Percentiles rank a stretch among this genome's conserved stretches.
Conservation (phyloP, 1,140 invertebrate species). For the Bombus huntii region DNA sequence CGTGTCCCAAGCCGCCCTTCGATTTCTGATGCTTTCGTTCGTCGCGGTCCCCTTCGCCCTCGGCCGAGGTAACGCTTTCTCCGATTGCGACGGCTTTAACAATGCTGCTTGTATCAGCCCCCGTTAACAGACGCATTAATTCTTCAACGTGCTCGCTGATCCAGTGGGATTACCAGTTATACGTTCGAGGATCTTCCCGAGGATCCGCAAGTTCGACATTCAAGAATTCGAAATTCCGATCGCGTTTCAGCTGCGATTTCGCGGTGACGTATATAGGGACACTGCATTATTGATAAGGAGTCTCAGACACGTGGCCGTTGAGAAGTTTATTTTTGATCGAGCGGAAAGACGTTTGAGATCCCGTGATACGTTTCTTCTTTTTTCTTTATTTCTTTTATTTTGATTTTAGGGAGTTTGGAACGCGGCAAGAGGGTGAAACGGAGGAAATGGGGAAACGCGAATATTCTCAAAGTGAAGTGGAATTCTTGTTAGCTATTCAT, state of each 20-base stretch:
- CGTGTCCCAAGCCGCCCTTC: constrained; percentile 10
- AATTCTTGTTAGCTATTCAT: neutral
- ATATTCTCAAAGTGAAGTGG: neutral
- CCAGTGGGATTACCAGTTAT: neutral
- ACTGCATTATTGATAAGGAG: too few species aligned
- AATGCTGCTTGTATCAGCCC: neutral
- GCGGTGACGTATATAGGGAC: neutral
- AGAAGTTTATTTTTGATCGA: too few species aligned
- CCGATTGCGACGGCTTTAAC: neutral
- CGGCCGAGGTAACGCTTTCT: neutral
- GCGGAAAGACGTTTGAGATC: too few species aligned
- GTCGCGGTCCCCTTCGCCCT: neutral
- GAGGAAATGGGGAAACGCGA: neutral
- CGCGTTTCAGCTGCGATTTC: neutral
- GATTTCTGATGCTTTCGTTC: constrained; percentile 24
- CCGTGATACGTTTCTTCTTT: too few species aligned
- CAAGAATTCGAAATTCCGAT: neutral
- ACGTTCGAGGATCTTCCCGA: neutral
- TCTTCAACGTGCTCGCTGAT: constrained; percentile 14
- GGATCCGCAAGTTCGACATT: neutral
- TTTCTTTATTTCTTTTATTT: neutral
- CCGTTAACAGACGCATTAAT: constrained; percentile 19
- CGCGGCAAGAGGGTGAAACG: fast-evolving
- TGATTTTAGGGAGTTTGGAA: neutral
- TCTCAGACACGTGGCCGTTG: too few species aligned